Base-by-base conservation (phyloP, 2,797 vertebrate genomes). In the Botia kubotai region DNA sequence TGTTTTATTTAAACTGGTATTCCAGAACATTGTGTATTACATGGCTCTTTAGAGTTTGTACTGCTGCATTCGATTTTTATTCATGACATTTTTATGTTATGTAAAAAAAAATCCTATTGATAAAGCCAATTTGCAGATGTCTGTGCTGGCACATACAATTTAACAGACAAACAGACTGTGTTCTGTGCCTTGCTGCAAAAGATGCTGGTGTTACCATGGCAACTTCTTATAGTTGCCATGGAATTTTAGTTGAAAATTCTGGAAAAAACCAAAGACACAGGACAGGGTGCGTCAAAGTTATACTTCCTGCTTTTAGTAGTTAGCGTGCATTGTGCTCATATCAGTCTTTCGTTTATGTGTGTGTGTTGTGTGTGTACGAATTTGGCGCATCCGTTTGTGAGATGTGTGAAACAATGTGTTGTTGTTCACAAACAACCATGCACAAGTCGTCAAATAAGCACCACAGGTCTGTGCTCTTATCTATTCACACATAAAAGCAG, bases 241-340 rank as follows among this genome's bases (percentile, higher is more conserved):
- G 23, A 90, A 67, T 84, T 74, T 55, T 79, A 82, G 75, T 75
- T 86, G 88, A 89, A 88, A 87, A 76, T 85, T 82, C 19, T 66
- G 19, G 82, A 55, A 67, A 29, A 55, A 67, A 29, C 62, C 81
- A 85, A 76, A 80, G 72, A 68, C 69, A 80, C 70, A 87, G 87
- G 85, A 88, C 86, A 87, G 89, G 87, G 89, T 87, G 80, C 55
- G 29, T 63, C 78, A 86, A 39, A 79, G 57, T 74, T 75, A 72
- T 79, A 84, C 83, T 87, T 89, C 88, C 87, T 89, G 87, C 81
- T 82, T 73, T 14, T 63, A 82, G 71, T 69, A 69, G 74, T 50
- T 72, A 67, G 21, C 72, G 11, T 77, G 80, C 68, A 74, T 46
- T 76, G 57, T 68, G 77, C 63, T 62, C n/a, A 48, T 71, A 33